Base-by-base conservation (phyloP, 2,113 vertebrate species). In the Catagonus wagneri region DNA sequence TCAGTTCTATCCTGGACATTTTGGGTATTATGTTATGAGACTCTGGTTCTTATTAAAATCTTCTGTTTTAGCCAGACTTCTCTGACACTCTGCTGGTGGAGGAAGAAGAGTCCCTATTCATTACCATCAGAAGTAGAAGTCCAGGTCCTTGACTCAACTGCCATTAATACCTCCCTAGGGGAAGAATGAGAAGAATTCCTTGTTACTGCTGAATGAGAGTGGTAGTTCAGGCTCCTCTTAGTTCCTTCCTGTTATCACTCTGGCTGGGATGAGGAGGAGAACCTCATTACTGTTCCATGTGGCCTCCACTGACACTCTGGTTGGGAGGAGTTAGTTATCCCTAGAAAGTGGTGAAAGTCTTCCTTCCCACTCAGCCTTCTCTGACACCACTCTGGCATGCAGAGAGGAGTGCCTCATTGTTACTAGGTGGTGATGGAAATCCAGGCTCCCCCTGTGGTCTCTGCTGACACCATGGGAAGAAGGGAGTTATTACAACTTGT, bases 41-140 rank as follows among this genome's bases (percentile, higher is more conserved):
- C 65, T 80, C 15, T 93, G 58, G 32, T 65, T 90, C 80, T 81
- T 72, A 23, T 44, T 93, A 90, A 93, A 93, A 56, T 87, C 27
- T 90, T 66, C 34, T 90, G 2, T 76, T 94, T 85, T 69, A 75
- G 44, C 20, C 10, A 78, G 8, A 80, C 34, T 69, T 58, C 58
- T 94, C 65, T 92, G 36, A 94, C 8, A 39, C 32, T 89, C 27
- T 91, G 32, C 66, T 85, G 6, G 27, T 80, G 1, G 61, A 23
- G 8, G 29, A 79, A 92, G 56, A 81, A 10, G 16, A 58, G 19
- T 66, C 25, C 76, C 17, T 39, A 1, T 20, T 79, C 71, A 60
- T 39, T 94, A 34, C 17, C 74, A 17, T 72, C n/a, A 92, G 25
- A 84, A 39, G 7, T 83, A 76, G 69, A 93, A 71, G 39, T 61